These are phyloP conservation scores for Pristionchus exspectatus DNA, from an alignment of 2,888 invertebrate genomes.

Conservation along the genomic window DNA sequence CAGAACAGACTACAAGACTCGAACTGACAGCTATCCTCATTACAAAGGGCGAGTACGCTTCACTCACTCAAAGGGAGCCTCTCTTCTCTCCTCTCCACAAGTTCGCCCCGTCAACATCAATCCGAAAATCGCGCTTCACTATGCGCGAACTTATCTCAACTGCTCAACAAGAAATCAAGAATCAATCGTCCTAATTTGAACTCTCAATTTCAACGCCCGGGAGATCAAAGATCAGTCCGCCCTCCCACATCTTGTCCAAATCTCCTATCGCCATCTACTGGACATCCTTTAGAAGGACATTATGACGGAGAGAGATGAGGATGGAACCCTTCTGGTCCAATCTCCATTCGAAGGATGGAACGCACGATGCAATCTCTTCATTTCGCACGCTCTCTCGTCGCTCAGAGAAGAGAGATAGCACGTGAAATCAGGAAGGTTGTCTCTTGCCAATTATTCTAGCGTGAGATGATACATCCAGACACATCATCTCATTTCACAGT, in stretches of 20 bases:
- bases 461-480: background rate
- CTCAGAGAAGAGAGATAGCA: no score
- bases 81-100: background rate
- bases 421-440: no score
- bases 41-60: background rate
- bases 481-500: background rate
- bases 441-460: background rate
- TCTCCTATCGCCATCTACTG: background rate
- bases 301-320: background rate
- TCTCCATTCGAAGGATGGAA: background rate
- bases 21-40: background rate
- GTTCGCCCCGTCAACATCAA: background rate
- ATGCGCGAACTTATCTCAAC: background rate
- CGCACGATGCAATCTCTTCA: no score
- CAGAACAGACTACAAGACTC: no score
- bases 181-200: background rate
- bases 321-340: constrained; percentile 5
- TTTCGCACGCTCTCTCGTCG: no score
- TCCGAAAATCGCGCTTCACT: background rate
- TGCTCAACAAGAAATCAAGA: background rate
- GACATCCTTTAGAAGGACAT: background rate
- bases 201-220: background rate
- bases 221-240: background rate
- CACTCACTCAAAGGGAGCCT: background rate
- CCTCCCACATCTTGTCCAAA: background rate